Evolutionary conservation across 2,888 invertebrate species (phyloP).

Genomic region (Callyntrura sp.): DNA sequence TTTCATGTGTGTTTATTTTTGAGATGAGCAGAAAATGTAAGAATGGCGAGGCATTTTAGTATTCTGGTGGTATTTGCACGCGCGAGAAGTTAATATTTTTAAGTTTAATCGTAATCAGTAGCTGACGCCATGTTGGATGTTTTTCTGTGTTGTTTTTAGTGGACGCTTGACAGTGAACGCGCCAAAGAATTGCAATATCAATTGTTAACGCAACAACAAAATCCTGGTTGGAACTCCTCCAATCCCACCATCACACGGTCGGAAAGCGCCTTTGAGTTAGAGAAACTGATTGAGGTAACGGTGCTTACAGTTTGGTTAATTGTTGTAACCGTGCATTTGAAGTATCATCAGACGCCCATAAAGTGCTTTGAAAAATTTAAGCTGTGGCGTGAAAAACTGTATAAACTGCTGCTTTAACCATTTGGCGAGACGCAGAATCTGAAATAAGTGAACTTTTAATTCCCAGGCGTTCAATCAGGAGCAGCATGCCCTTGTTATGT

Average conservation of each 20-base stretch:
- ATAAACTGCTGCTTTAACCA: not conserved
- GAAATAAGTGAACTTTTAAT: not conserved
- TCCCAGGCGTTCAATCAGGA: slow-evolving; percentile 83
- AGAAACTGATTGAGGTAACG: slow-evolving; percentile 82
- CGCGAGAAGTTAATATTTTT: too few species aligned
- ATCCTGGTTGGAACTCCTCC: too few species aligned
- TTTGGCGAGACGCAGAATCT: too few species aligned
- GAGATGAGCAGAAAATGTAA: too few species aligned
- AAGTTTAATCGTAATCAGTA: too few species aligned
- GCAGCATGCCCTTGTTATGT: slow-evolving; percentile 80
- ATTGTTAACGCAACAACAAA: slow-evolving; percentile 64
- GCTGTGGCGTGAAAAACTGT: not conserved
- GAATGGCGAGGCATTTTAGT: too few species aligned
- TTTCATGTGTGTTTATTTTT: too few species aligned
- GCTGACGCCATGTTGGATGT: not conserved
- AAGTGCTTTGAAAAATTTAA: slow-evolving; percentile 36
- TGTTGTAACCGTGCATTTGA: not conserved
- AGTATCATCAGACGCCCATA: too few species aligned
- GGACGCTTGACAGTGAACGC: slow-evolving; percentile 82
- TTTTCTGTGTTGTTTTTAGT: slow-evolving; percentile 78
- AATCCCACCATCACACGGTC: too few species aligned
- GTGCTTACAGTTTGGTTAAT: not conserved
- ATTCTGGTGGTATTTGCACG: too few species aligned
- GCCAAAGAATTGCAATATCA: slow-evolving; percentile 82
- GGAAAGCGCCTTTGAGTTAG: slow-evolving; percentile 82